These are phyloP conservation scores for Melanotaenia nigrans DNA, from an alignment of 2,797 vertebrate genomes.

Conservation along the genomic window DNA sequence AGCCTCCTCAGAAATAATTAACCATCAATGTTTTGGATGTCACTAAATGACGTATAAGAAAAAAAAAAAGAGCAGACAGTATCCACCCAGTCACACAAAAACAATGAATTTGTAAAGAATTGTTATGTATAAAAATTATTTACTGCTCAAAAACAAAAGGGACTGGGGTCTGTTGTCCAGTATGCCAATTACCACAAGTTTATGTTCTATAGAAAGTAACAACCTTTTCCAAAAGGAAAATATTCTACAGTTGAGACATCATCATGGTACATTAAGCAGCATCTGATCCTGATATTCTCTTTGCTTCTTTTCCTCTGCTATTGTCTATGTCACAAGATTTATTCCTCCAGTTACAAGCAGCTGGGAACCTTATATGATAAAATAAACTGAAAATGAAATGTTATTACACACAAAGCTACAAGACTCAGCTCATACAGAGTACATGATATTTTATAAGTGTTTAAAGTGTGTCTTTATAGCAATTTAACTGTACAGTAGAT, in stretches of 20 bases:
- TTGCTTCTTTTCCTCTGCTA: slow-evolving; percentile 19
- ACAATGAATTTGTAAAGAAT: slow-evolving; percentile 46
- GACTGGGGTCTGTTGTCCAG: slow-evolving; percentile 35
- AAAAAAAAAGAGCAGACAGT: slow-evolving; percentile 51
- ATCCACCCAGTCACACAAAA: slow-evolving; percentile 44
- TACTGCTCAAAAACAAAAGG: slow-evolving; percentile 25
- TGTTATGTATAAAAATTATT: slow-evolving; percentile 38
- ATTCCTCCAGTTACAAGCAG: slow-evolving; percentile 44
- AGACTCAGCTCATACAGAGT: slow-evolving; percentile 37
- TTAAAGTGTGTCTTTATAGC: slow-evolving; percentile 25
- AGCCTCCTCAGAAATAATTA: slow-evolving; percentile 83
- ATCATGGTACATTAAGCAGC: background rate
- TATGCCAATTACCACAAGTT: slow-evolving; percentile 8
- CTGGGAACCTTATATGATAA: slow-evolving; percentile 36
- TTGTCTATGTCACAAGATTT: slow-evolving; percentile 33
- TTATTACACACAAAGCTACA: slow-evolving; percentile 17
- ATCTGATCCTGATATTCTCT: background rate
- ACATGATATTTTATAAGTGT: slow-evolving; percentile 40
- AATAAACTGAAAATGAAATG: slow-evolving; percentile 42
- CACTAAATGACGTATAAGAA: slow-evolving; percentile 65
- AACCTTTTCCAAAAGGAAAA: background rate
- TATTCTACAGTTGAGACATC: slow-evolving; percentile 14
- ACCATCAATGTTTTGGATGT: slow-evolving; percentile 80
- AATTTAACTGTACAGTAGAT: slow-evolving; percentile 10
- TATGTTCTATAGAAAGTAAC: slow-evolving; percentile 10